A percentile compares a stretch with the other conserved stretches of the same genome.
Conservation (phyloP, 2,888 invertebrate genomes). For the Aphrophora alni region DNA sequence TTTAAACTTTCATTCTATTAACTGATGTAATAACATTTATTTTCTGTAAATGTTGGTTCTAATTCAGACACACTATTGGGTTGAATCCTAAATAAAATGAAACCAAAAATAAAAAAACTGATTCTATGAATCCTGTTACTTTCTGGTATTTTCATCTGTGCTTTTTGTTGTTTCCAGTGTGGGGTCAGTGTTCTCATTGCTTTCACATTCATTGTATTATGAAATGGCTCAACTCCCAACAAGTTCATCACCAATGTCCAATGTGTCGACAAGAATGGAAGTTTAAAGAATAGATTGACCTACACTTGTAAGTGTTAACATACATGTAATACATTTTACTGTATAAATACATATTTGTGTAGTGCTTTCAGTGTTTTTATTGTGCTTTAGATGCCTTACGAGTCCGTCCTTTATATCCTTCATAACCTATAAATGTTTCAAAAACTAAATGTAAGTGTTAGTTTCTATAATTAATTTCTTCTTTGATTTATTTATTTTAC, state of each 20-base stretch:
- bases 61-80: too few species aligned
- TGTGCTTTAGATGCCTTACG: neutral
- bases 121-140: too few species aligned
- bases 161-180: conserved; percentile 65
- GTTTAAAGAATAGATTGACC: conserved; percentile 72
- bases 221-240: conserved; percentile 97
- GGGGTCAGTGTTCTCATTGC: conserved; percentile 98
- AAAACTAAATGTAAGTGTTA: too few species aligned
- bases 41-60: too few species aligned
- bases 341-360: neutral
- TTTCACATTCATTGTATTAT: conserved; percentile 99
- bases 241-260: conserved; percentile 84
- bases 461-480: too few species aligned
- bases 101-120: too few species aligned
- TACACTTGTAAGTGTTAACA: neutral
- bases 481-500: too few species aligned
- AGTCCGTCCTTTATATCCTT: neutral
- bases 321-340: neutral
- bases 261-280: conserved; percentile 99
- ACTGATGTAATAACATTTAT: too few species aligned
- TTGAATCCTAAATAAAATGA: too few species aligned
- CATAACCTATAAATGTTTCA: too few species aligned
- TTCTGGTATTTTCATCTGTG: too few species aligned
- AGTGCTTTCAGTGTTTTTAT: neutral
- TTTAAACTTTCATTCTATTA: too few species aligned